phyloP scores from a whole-genome alignment of 2,113 vertebrate species.

The Chionodraco myersi region DNA sequence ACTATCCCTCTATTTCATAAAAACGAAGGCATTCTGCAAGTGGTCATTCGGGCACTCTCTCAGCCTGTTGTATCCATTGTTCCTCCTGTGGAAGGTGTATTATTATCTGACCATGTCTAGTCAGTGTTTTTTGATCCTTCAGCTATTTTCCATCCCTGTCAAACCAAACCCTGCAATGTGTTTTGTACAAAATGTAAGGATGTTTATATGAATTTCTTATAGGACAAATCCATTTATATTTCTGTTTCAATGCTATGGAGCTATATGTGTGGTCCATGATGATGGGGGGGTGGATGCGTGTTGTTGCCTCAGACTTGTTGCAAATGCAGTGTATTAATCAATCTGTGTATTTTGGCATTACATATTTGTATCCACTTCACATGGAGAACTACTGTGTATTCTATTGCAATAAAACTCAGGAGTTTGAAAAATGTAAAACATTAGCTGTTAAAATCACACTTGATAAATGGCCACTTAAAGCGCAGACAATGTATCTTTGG shows the following conservation, averaged over 20 bases:
- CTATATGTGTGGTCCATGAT: conserved; percentile 1
- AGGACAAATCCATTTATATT: not conserved
- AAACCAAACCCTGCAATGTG: too few species aligned
- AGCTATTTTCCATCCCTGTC: too few species aligned
- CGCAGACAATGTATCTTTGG: not conserved
- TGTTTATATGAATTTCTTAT: not conserved
- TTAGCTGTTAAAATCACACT: not conserved
- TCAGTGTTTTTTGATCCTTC: too few species aligned
- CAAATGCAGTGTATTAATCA: conserved; percentile 12
- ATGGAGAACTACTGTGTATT: not conserved
- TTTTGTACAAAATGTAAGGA: too few species aligned
- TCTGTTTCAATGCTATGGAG: not conserved
- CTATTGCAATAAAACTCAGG: conserved; percentile 1
- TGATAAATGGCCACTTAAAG: not conserved
- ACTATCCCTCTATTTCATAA: not conserved
- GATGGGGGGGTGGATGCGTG: not conserved
- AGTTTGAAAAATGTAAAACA: not conserved
- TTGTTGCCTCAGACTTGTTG: conserved; percentile 1
- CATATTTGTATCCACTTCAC: conserved; percentile 3
- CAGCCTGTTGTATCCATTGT: conserved; percentile 1
- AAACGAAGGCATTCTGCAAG: conserved; percentile 1
- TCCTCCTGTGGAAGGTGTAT: too few species aligned
- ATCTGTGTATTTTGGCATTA: not conserved
- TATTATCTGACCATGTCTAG: too few species aligned
- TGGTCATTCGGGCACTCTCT: conserved; percentile 4